Percentiles rank a stretch among this genome's conserved stretches.
These are phyloP conservation scores for Pterocles burchelli DNA, from an alignment of 2,113 vertebrate genomes.

Conservation along the genomic window DNA sequence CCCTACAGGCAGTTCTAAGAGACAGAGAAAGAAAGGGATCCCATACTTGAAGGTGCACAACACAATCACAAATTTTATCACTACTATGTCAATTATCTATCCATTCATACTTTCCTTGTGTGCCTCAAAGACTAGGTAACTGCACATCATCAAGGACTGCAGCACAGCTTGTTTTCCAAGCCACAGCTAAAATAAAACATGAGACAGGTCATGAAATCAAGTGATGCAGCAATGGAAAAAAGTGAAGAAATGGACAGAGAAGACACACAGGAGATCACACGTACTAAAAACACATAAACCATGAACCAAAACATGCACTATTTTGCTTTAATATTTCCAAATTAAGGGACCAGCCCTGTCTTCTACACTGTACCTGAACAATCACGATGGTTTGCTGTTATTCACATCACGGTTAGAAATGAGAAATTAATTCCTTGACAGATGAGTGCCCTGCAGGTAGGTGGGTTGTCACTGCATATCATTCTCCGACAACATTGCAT, in stretches of 20 bases:
- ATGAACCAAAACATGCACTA: not conserved
- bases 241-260: not conserved
- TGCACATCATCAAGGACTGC: not conserved
- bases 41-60: not conserved
- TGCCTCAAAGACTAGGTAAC: not conserved
- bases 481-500: slow-evolving; percentile 49
- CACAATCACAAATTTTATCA: not conserved
- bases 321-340: slow-evolving; percentile 6
- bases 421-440: slow-evolving; percentile 57
- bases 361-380: not conserved
- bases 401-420: slow-evolving; percentile 43
- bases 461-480: not conserved
- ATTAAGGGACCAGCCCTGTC: not conserved
- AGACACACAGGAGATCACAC: not conserved
- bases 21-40: not conserved
- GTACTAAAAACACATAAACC: not conserved
- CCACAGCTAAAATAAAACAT: not conserved
- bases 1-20: not conserved
- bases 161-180: not conserved
- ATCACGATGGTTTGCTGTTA: slow-evolving; percentile 45
- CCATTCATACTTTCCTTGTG: not conserved
- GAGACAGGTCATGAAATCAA: not conserved
- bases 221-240: not conserved
- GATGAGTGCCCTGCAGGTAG: slow-evolving; percentile 55
- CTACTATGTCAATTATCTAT: not conserved